A percentile compares a stretch with the other conserved stretches of the same genome.
Evolutionary conservation across 1,140 invertebrate genomes (phyloP).

Genomic region (Bombus pyrosoma): DNA sequence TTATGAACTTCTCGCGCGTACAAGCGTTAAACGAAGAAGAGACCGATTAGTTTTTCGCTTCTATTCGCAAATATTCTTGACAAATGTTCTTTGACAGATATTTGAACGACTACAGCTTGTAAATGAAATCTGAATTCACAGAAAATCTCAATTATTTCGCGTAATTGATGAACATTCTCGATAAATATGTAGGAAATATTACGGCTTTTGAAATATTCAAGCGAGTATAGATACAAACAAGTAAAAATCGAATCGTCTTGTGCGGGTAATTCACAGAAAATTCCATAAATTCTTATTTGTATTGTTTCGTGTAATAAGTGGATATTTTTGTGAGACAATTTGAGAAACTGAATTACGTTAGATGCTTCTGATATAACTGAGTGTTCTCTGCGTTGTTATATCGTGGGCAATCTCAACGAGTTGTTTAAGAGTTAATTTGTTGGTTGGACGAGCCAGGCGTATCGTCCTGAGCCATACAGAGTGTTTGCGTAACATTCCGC

Average conservation of each 20-base stretch:
- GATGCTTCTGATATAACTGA: not conserved
- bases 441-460: constrained; percentile 64
- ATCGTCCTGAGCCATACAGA: constrained; percentile 71
- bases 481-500: constrained; percentile 70
- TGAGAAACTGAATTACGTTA: not conserved
- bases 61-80: no score
- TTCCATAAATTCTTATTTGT: not conserved
- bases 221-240: no score
- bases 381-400: not conserved
- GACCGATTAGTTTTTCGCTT: no score
- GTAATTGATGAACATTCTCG: not conserved
- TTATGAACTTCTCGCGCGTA: not conserved
- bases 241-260: no score
- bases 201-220: no score
- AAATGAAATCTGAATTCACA: not conserved
- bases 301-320: not conserved
- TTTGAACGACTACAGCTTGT: not conserved
- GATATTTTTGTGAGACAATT: not conserved
- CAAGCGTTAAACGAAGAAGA: not conserved
- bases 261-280: no score
- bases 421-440: constrained; percentile 17
- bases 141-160: no score
- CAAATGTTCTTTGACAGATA: no score
- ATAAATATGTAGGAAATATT: no score
- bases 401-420: not conserved